These are phyloP conservation scores for Halisarca cf. caerulea DNA, from an alignment of 37 sponge, comb jelly and placozoan genomes.

Conservation along the genomic window DNA sequence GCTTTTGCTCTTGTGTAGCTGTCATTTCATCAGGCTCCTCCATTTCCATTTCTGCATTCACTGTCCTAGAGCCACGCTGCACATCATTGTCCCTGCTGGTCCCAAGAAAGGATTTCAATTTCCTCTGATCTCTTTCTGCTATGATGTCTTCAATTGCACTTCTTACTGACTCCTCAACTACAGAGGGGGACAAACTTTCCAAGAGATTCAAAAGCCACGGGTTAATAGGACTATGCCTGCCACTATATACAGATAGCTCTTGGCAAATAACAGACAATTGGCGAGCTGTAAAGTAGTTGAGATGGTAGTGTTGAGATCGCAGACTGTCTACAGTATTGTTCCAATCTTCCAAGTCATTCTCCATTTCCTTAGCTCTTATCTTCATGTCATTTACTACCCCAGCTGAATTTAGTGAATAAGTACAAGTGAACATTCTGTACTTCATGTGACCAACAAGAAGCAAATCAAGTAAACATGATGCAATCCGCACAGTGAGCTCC, in stretches of 20 bases:
- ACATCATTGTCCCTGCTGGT: too few relatives aligned
- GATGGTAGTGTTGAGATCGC: slow-evolving; percentile 41
- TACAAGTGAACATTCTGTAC: neutral
- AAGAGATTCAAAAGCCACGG: slow-evolving; percentile 16
- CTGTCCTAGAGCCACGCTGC: too few relatives aligned
- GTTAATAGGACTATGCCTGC: neutral
- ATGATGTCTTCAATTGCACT: too few relatives aligned
- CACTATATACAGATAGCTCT: slow-evolving; percentile 29
- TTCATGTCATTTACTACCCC: slow-evolving; percentile 4
- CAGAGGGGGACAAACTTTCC: neutral
- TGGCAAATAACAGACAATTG: slow-evolving; percentile 53
- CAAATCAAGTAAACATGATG: neutral
- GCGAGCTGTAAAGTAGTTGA: slow-evolving; percentile 74
- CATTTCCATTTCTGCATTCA: too few relatives aligned
- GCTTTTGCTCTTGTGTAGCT: neutral
- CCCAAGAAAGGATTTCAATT: too few relatives aligned
- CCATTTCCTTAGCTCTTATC: slow-evolving; percentile 39
- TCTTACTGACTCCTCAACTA: too few relatives aligned
- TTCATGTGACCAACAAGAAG: neutral
- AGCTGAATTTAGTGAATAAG: neutral
- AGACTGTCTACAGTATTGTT: slow-evolving; percentile 14
- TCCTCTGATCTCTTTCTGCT: too few relatives aligned
- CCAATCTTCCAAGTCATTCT: slow-evolving; percentile 49
- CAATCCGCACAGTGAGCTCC: slow-evolving; percentile 21
- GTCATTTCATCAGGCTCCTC: too few relatives aligned